These are phyloP conservation scores for Chloropsis hardwickii DNA, from an alignment of 2,113 vertebrate genomes.

Conservation along the genomic window DNA sequence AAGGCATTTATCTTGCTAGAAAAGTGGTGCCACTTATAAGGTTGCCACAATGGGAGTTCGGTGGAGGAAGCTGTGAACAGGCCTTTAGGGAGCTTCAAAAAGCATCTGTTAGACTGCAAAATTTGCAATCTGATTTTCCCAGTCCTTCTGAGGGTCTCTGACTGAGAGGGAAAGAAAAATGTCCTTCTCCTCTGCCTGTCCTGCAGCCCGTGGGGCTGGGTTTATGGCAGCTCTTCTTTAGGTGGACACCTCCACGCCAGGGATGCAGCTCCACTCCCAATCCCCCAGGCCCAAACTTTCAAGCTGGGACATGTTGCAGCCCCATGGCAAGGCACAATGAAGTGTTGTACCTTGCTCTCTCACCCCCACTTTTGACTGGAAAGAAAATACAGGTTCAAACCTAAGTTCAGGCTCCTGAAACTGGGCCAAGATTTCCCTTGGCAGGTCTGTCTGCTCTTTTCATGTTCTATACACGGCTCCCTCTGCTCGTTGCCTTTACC, in stretches of 20 bases:
- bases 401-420: neutral
- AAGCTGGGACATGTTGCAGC: neutral
- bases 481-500: neutral
- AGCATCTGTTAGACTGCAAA: neutral
- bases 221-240: neutral
- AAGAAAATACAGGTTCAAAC: neutral
- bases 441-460: neutral
- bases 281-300: neutral
- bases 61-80: neutral
- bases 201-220: fast-evolving
- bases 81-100: neutral
- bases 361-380: neutral
- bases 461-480: fast-evolving
- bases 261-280: neutral
- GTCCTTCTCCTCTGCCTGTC: neutral
- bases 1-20: neutral
- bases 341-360: neutral
- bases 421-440: neutral
- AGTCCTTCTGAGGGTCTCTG: neutral
- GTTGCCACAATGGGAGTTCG: neutral
- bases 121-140: neutral
- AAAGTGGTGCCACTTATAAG: neutral
- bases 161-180: neutral
- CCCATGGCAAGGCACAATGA: neutral
- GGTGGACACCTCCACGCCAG: neutral